Evolutionary conservation across 2,888 invertebrate genomes (phyloP), one percentile per base, ranked within the genome.

Genomic region (Mechanitis messenoides): DNA sequence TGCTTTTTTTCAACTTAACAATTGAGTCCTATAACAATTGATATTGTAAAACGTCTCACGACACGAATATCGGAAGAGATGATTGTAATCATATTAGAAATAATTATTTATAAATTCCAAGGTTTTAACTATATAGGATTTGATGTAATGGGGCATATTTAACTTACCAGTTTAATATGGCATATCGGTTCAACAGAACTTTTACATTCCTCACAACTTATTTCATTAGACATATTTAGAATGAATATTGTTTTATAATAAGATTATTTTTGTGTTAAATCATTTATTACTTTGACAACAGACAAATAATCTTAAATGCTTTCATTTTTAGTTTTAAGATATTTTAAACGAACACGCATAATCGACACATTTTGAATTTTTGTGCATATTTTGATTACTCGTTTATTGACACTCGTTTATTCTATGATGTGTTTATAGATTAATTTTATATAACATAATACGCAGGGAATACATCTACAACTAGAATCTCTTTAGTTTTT

Each of bases 1-100:
- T 87, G 64, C 87, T 87, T 31, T 83, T 78, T 68, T 85, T 84
- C 35, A 87, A 69, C 63, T 76, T 77, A 5, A 69, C 50, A 35
- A 85, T 61, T 9, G 79, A 69, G 45, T 79, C 77, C 86, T 87
- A 73, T 62, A 83, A 80, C 12, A 9, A 28, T 12, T 9, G 6
- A 28, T 28, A 28, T 20, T 2, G 4, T 20, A 50, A 20, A 28
- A 28, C 2, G 5, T 50, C 28, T 3, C 4, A 1, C 7, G 9
- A 28, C 6, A 28, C 1, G 42, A 35, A 35, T 35, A 1, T 6
- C 35, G 6, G 35, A 35, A 35, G 35, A 35, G 20, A 20, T 20
- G 20, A 20, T 20, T 20, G 20, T 35, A 35, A 35, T 35, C 3
- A 35, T 35, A 35, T 35, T 6, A 35, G 35, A 35, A 35, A 35